Percentiles rank a stretch among this genome's conserved stretches.
Conservation (phyloP, 92 coral and sea anemone genomes). For the Porites divaricata region DNA sequence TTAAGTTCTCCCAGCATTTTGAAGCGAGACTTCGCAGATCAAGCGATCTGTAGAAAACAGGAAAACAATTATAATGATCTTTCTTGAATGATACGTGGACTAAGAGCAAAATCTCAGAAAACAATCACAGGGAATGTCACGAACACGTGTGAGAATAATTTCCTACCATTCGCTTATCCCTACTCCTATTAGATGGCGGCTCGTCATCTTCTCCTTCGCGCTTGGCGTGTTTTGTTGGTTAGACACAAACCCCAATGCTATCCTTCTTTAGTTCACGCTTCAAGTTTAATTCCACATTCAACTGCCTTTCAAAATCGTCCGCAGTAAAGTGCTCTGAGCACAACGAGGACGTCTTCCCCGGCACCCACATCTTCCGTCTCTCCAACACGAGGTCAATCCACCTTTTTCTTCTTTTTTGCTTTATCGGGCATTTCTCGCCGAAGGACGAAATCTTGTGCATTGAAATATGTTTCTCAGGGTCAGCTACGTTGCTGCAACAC, state of each 20-base stretch:
- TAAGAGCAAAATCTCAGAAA: background rate
- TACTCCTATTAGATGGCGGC: conserved; percentile 13
- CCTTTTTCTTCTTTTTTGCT: too few species aligned
- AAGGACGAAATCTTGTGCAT: too few species aligned
- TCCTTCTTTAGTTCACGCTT: too few species aligned
- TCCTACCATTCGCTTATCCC: conserved; percentile 16
- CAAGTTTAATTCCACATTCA: background rate
- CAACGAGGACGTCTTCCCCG: too few species aligned
- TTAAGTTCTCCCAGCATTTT: background rate
- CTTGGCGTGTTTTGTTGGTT: conserved; percentile 3
- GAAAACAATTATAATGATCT: background rate
- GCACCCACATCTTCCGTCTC: too few species aligned
- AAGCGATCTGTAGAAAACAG: background rate
- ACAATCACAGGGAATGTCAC: background rate
- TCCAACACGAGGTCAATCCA: too few species aligned
- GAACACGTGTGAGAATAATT: background rate
- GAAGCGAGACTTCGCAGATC: conserved; percentile 1
- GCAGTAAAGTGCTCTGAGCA: too few species aligned
- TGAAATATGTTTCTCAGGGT: too few species aligned
- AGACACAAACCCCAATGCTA: conserved; percentile 1
- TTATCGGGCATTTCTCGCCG: too few species aligned
- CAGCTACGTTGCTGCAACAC: too few species aligned
- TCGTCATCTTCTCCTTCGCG: background rate
- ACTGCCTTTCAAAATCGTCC: too few species aligned
- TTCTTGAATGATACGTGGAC: background rate